Evolutionary conservation across 2,797 vertebrate species (phyloP), one percentile per base, ranked within the genome.

Genomic region (Chaunax sp.): DNA sequence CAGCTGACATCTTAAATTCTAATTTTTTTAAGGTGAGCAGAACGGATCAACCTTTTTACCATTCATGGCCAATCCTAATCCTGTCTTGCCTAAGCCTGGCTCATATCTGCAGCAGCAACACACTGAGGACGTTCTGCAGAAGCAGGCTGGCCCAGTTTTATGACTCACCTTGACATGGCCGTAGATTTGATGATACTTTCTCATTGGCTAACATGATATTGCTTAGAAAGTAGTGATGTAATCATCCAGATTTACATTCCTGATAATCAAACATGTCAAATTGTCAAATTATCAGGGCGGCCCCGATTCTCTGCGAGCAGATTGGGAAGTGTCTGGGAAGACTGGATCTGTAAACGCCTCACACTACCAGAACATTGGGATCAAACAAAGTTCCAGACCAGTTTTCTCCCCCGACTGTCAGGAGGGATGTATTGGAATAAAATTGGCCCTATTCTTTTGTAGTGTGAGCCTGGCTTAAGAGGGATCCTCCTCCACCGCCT

Each of bases 101-200:
- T 84, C 47, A 44, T 59, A 75, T 62, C 76, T 75, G 75, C 75
- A 80, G 75, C 70, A 72, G 70, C 46, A 69, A 64, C 80, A 77
- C 85, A 63, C 73, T 9, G 61, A 80, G 82, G 77, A 77, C 59
- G 62, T 58, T 65, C 75, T 74, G 69, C 82, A 80, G 68, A 81
- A 57, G 73, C 75, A 46, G 6, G 76, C 74, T 43, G 76, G 70
- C 84, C 86, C 80, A 82, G 47, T 86, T 86, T 81, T 71, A 59
- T 6, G 20, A 63, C 76, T 85, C 78, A 54, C 75, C 80, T 80
- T 79, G 74, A 82, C 78, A 82, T 25, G 71, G 68, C 72, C 51
- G 58, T 72, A 70, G 84, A 83, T 80, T 77, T 73, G 69, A 86
- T 66, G 66, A 9, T 30, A 6, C 28, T 30, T 30, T 30, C 28